A percentile compares a stretch with the other conserved stretches of the same genome.
Conservation (phyloP, 2,113 vertebrate species). For the Fukomys damarensis region DNA sequence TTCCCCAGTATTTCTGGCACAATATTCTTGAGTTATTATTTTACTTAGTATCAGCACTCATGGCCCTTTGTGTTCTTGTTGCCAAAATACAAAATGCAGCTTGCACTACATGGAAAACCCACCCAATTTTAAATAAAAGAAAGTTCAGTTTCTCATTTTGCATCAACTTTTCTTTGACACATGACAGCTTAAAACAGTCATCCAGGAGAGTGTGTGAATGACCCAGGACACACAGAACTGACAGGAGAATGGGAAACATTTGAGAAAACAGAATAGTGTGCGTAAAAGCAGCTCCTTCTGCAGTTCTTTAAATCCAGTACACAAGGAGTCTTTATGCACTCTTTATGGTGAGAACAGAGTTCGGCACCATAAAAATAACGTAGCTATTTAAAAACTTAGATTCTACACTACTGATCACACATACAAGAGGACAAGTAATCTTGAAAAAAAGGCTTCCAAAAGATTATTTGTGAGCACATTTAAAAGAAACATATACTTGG, state of each 20-base stretch:
- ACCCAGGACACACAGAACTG: slow-evolving; percentile 82
- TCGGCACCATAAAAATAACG: slow-evolving; percentile 55
- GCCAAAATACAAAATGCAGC: slow-evolving; percentile 70
- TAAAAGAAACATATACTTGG: neutral
- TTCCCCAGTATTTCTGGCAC: neutral
- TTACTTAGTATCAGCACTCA: neutral
- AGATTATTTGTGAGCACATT: slow-evolving; percentile 38
- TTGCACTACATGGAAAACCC: slow-evolving; percentile 56
- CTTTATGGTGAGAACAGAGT: slow-evolving; percentile 66
- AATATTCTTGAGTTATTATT: slow-evolving; percentile 42
- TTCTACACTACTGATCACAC: neutral
- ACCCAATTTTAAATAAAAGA: slow-evolving; percentile 76
- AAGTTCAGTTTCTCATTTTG: slow-evolving; percentile 73
- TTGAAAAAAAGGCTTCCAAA: neutral
- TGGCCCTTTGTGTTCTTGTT: neutral
- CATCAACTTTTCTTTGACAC: slow-evolving; percentile 79
- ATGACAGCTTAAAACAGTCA: slow-evolving; percentile 80
- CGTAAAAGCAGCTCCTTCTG: slow-evolving; percentile 57
- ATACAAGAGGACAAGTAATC: neutral
- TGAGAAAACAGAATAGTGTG: slow-evolving; percentile 79
- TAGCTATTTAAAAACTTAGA: neutral
- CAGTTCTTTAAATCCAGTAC: slow-evolving; percentile 73
- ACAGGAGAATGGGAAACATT: slow-evolving; percentile 77
- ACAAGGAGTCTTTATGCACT: slow-evolving; percentile 70
- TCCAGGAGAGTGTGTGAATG: slow-evolving; percentile 79